Evolutionary conservation across 2,888 invertebrate species (phyloP), one percentile per base, ranked within the genome.

Genomic region (Cheilosia vernalis): DNA sequence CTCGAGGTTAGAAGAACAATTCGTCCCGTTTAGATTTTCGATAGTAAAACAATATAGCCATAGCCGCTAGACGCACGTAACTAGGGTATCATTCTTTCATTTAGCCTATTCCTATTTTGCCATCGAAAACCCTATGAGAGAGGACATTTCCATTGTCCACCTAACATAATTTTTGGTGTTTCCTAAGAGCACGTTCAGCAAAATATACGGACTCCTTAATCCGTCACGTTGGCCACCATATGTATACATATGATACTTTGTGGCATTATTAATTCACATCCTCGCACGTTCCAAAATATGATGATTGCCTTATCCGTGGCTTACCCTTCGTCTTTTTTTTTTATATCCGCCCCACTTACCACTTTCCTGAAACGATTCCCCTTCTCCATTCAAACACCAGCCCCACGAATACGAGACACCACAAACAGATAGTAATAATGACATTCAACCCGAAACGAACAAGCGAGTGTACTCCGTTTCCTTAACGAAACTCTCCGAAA

Each of bases 201-300:
- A 69, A 60, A 72, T 63, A 63, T 60, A 47, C 73, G 37, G 15
- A 51, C 21, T 37, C 51, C 13, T 58, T 33, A 64, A 58, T 79
- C 64, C 67, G 53, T 60, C 73, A 80, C 66, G 67, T 80, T 56
- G 60, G 24, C 47, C 37, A 33, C 64, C 51, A 51, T 15, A 19
- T 24, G 64, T 64, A 24, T 79, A 44, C 17, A 44, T 70, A 51
- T 21, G 51, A 70, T 60, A 30, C 47, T 77, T 64, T 73, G 67
- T 74, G 30, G 55, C 51, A 79, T 79, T 78, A 73, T 83, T 83
- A 78, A 78, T 83, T 83, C 78, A 83, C 78, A 70, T 64, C 64
- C 73, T 53, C 44, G 74, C 84, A 73, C 78, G 69, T 73, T 56
- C 37, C 63, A 58, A 79, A 84, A 79, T 69, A 84, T 74, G 70